A percentile compares a stretch with the other conserved stretches of the same genome.
Conservation (phyloP, 2,888 invertebrate species). For the Microplitis manilae region DNA sequence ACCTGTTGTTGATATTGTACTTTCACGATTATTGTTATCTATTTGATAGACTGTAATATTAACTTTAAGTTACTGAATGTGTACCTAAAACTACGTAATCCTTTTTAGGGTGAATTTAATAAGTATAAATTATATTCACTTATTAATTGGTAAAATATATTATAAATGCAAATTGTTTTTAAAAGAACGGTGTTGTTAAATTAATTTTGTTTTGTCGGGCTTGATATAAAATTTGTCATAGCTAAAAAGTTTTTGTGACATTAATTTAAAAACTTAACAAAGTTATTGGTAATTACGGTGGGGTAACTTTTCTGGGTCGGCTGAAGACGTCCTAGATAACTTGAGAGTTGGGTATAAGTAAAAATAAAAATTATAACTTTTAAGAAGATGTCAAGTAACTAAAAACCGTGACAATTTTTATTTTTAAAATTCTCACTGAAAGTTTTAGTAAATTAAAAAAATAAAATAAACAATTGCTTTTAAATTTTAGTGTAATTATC, state of each 20-base stretch:
- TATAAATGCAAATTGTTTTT: neutral
- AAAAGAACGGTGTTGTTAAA: neutral
- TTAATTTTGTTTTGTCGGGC: neutral
- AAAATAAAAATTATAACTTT: neutral
- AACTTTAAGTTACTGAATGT: too few species aligned
- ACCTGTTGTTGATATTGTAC: neutral
- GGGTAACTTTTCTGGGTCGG: neutral
- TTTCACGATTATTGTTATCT: neutral
- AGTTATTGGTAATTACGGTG: conserved; percentile 23
- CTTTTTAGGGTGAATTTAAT: conserved; percentile 14
- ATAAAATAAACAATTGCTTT: too few species aligned
- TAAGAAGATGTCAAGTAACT: neutral
- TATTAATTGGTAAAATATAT: neutral
- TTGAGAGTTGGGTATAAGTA: neutral
- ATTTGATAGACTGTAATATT: too few species aligned
- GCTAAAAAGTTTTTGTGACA: neutral
- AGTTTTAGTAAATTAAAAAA: too few species aligned
- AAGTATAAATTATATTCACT: neutral
- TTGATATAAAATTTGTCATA: neutral
- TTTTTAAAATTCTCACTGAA: neutral
- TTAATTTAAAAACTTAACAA: conserved; percentile 5
- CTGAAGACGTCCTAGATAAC: neutral
- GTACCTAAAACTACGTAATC: neutral
- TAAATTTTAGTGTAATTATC: too few species aligned
- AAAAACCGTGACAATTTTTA: neutral